Percentiles rank a stretch among this genome's conserved stretches.
These are phyloP conservation scores for Miichthys miiuy DNA, from an alignment of 2,797 vertebrate species.

Conservation along the genomic window DNA sequence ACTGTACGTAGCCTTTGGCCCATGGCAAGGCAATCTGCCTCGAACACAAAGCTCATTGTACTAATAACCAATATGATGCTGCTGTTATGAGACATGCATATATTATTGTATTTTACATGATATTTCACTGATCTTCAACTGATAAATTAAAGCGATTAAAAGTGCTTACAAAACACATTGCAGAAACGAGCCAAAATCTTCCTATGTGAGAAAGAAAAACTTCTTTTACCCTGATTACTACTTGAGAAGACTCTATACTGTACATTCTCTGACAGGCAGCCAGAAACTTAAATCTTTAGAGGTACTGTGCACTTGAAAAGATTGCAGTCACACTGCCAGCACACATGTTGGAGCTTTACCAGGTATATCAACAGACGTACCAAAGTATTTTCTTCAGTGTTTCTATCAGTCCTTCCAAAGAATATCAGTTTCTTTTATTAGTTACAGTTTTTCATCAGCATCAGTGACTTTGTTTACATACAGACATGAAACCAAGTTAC, in stretches of 20 bases:
- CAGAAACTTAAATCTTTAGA: slow-evolving; percentile 4
- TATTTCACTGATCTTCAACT: background rate
- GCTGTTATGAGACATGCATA: background rate
- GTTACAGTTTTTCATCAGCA: background rate
- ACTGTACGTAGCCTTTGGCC: slow-evolving; percentile 31
- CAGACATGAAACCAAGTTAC: background rate
- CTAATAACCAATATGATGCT: slow-evolving; percentile 25
- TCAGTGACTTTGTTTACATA: background rate
- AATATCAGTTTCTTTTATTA: background rate
- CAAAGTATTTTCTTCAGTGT: background rate
- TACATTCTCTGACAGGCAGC: background rate
- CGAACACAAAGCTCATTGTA: slow-evolving; percentile 15
- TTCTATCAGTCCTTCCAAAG: background rate
- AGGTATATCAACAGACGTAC: background rate
- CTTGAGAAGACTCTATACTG: background rate
- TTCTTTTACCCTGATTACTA: background rate
- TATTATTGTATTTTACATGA: background rate
- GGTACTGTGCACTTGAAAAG: slow-evolving; percentile 10
- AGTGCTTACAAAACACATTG: background rate
- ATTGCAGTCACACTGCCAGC: background rate
- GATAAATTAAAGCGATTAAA: background rate
- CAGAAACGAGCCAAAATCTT: background rate
- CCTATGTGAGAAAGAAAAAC: background rate
- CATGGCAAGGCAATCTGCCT: slow-evolving; percentile 28
- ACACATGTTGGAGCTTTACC: background rate